phyloP scores from a whole-genome alignment of 1,140 invertebrate species.

The Yoshiicerus persimilis region DNA sequence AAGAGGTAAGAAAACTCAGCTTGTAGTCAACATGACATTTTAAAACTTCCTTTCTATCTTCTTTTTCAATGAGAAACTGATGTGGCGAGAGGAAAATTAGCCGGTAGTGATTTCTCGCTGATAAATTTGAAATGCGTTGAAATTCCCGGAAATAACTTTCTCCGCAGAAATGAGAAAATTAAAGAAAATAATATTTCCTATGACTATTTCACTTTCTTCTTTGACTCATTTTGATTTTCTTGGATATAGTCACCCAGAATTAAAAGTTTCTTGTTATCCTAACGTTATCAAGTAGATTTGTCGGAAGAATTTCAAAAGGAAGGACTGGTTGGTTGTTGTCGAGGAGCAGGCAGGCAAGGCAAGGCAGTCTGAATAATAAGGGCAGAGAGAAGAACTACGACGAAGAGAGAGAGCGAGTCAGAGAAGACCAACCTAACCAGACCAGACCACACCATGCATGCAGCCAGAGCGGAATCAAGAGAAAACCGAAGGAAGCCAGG shows the following conservation, averaged over 20 bases:
- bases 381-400: not conserved
- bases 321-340: not conserved
- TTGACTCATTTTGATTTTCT: not conserved
- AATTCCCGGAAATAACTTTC: not conserved
- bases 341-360: constrained; percentile 18
- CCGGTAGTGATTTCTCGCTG: no score
- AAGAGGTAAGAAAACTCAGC: not conserved
- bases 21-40: not conserved
- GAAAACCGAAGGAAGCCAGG: not conserved
- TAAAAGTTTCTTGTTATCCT: not conserved
- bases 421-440: not conserved
- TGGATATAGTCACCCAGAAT: not conserved
- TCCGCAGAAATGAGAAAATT: not conserved
- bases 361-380: constrained; percentile 1
- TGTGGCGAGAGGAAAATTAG: not conserved
- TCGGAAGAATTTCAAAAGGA: constrained; percentile 5
- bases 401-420: not conserved
- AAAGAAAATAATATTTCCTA: not conserved
- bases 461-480: not conserved
- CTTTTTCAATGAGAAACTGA: not conserved
- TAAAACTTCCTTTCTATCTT: not conserved
- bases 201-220: not conserved
- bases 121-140: not conserved
- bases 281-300: not conserved
- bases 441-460: not conserved